These are phyloP conservation scores for Hirtodrosophila confusa DNA, from an alignment of 2,888 invertebrate genomes.

Conservation along the genomic window DNA sequence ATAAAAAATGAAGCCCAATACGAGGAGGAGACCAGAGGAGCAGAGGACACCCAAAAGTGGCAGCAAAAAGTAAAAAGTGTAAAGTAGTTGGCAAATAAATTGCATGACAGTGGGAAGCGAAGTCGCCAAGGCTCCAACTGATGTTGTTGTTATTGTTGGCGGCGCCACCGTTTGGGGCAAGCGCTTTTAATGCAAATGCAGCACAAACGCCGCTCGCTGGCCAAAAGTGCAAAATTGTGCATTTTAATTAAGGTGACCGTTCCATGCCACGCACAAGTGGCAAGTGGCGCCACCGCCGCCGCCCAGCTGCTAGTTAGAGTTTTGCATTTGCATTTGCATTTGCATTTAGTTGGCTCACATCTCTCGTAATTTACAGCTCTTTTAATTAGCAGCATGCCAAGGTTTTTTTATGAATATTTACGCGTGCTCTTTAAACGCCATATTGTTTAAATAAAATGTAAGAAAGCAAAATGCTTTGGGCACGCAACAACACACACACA, in stretches of 20 bases:
- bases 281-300: slow-evolving; percentile 25
- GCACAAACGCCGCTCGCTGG: slow-evolving; percentile 58
- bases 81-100: slow-evolving; percentile 76
- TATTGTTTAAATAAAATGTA: slow-evolving; percentile 62
- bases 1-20: slow-evolving; percentile 64
- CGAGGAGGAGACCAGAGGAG: slow-evolving; percentile 23
- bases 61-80: slow-evolving; percentile 55
- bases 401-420: slow-evolving; percentile 67
- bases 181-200: slow-evolving; percentile 76
- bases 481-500: slow-evolving; percentile 29
- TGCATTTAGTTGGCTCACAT: slow-evolving; percentile 67
- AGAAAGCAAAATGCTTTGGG: slow-evolving; percentile 44
- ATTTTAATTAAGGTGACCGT: slow-evolving; percentile 79
- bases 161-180: slow-evolving; percentile 14
- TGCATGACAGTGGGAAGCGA: slow-evolving; percentile 61
- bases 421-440: slow-evolving; percentile 67
- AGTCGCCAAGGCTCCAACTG: slow-evolving; percentile 52
- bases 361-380: slow-evolving; percentile 74
- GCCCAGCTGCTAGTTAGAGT: slow-evolving; percentile 10
- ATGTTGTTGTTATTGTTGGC: slow-evolving; percentile 20
- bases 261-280: slow-evolving; percentile 54
- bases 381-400: slow-evolving; percentile 75
- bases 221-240: slow-evolving; percentile 81
- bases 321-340: slow-evolving; percentile 44
- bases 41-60: slow-evolving; percentile 31